Percentiles rank a stretch among this genome's conserved stretches.
Evolutionary conservation across 2,888 invertebrate species (phyloP).

Genomic region (Sialis fuliginosa): DNA sequence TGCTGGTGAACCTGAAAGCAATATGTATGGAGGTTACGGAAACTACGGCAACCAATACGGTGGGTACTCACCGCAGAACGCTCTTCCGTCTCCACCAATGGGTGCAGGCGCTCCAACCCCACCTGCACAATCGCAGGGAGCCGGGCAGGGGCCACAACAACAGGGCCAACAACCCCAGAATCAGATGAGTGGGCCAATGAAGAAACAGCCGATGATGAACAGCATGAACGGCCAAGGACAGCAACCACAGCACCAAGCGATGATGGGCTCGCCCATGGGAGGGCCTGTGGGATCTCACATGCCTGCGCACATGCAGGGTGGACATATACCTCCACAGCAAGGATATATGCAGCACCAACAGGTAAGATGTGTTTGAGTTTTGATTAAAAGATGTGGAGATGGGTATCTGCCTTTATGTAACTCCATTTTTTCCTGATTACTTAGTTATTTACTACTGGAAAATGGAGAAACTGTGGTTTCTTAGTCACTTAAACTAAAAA

Average conservation of each 20-base stretch:
- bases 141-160: constrained; percentile 6
- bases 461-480: too few relatives aligned
- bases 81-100: constrained; percentile 29
- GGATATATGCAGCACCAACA: constrained; percentile 26
- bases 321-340: constrained; percentile 22
- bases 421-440: too few relatives aligned
- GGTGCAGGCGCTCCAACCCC: constrained; percentile 20
- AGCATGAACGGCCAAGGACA: constrained; percentile 22
- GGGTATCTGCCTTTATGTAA: too few relatives aligned
- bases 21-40: constrained; percentile 28
- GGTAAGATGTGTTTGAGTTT: constrained; percentile 14
- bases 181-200: constrained; percentile 20
- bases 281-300: constrained; percentile 20
- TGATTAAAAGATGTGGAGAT: too few relatives aligned
- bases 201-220: constrained; percentile 26
- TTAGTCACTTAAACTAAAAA: too few relatives aligned
- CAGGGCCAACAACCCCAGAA: constrained; percentile 14
- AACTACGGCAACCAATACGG: constrained; percentile 24
- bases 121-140: constrained; percentile 15
- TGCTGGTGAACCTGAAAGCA: constrained; percentile 29
- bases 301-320: constrained; percentile 17
- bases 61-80: constrained; percentile 28
- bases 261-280: constrained; percentile 27
- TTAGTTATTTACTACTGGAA: too few relatives aligned
- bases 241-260: constrained; percentile 21